phyloP scores from a whole-genome alignment of 2,797 vertebrate genomes.

The Poeciliopsis infans region DNA sequence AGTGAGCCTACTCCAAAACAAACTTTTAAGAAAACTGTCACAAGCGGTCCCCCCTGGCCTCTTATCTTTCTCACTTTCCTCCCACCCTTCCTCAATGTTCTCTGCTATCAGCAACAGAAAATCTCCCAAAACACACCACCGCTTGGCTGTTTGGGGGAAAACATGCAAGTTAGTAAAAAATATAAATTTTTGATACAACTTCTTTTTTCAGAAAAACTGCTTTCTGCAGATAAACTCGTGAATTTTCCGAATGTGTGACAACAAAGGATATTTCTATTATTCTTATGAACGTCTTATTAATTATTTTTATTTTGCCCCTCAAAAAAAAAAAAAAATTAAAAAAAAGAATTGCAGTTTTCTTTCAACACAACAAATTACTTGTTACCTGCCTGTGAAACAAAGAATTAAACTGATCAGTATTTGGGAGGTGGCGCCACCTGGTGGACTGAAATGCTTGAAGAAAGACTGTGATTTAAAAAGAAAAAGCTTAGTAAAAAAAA shows the following conservation, averaged over 20 bases:
- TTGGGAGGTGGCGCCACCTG: conserved; percentile 2
- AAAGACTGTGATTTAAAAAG: not conserved
- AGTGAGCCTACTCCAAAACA: conserved; percentile 30
- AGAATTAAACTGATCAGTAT: not conserved
- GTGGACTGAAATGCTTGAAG: not conserved
- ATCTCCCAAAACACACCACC: conserved; percentile 44
- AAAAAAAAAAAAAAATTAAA: not conserved
- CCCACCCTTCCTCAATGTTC: conserved; percentile 62
- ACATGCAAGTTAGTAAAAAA: not conserved
- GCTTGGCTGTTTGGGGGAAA: conserved; percentile 1
- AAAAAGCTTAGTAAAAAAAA: not conserved
- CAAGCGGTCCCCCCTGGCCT: conserved; percentile 11
- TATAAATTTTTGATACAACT: not conserved
- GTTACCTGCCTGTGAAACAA: not conserved
- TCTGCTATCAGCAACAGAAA: conserved; percentile 37
- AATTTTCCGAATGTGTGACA: not conserved
- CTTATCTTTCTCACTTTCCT: conserved; percentile 56
- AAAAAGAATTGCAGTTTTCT: not conserved
- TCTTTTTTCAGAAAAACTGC: not conserved
- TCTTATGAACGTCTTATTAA: not conserved
- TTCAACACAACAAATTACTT: not conserved
- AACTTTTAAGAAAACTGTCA: conserved; percentile 19
- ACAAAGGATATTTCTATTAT: not conserved
- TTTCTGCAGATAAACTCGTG: not conserved
- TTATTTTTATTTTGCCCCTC: not conserved